phyloP scores from a whole-genome alignment of 2,888 invertebrate genomes.

The Ariolimax columbianus region DNA sequence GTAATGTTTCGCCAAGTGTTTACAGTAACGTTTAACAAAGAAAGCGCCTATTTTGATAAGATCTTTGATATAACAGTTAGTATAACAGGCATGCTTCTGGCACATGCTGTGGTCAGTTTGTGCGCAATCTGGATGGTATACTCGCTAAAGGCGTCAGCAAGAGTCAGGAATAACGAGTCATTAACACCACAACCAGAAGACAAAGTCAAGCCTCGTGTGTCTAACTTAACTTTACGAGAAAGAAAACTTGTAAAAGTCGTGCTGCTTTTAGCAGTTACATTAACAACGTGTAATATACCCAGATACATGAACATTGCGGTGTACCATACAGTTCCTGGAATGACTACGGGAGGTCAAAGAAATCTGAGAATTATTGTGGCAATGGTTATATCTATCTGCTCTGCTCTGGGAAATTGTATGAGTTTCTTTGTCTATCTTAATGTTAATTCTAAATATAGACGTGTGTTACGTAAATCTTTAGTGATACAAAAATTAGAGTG shows the following conservation, averaged over 20 bases:
- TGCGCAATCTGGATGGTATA: neutral
- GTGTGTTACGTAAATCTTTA: neutral
- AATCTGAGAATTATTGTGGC: neutral
- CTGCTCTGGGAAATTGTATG: neutral
- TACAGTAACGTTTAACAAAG: neutral
- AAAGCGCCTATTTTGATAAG: neutral
- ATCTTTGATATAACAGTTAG: neutral
- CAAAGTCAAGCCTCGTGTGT: neutral
- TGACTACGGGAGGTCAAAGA: neutral
- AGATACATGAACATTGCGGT: neutral
- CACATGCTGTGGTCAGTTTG: neutral
- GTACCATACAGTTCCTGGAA: neutral
- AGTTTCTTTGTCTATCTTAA: neutral
- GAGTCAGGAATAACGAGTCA: neutral
- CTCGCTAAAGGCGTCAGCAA: neutral
- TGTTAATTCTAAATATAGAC: neutral
- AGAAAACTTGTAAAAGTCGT: neutral
- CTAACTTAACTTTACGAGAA: neutral
- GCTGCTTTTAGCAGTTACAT: neutral
- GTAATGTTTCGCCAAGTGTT: neutral
- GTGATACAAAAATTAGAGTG: too few species aligned
- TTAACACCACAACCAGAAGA: too few species aligned
- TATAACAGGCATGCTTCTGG: neutral
- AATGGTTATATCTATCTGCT: neutral
- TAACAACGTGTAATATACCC: neutral